Percentiles rank a stretch among this genome's conserved stretches.
Conservation (phyloP, 2,113 vertebrate genomes). For the Rhinolophus ferrumequinum region DNA sequence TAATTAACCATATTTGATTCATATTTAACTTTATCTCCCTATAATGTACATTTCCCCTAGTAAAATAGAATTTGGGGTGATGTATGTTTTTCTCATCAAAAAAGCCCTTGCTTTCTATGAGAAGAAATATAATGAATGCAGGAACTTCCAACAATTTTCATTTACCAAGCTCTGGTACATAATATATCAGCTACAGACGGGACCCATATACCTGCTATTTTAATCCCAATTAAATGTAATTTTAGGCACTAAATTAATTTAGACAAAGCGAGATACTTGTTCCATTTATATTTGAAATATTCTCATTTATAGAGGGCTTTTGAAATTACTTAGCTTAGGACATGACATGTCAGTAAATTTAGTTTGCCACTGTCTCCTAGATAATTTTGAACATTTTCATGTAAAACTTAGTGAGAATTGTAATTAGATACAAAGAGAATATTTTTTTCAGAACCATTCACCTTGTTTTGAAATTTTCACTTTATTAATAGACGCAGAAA, state of each 20-base stretch:
- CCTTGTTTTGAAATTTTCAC: not conserved
- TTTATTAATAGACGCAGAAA: not conserved
- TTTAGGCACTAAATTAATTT: constrained; percentile 40
- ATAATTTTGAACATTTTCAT: not conserved
- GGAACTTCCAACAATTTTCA: constrained; percentile 22
- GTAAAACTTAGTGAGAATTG: not conserved
- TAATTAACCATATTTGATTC: not conserved
- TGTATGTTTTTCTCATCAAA: not conserved
- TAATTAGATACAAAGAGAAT: constrained; percentile 7
- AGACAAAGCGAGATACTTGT: not conserved
- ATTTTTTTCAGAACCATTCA: not conserved
- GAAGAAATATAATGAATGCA: not conserved
- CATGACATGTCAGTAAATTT: not conserved
- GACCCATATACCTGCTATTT: not conserved
- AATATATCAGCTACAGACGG: not conserved
- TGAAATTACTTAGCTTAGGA: not conserved
- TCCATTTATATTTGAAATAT: not conserved
- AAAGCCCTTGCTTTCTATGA: not conserved
- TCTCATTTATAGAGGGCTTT: not conserved
- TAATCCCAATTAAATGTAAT: constrained; percentile 54
- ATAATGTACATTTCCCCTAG: not conserved
- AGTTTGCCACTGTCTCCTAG: not conserved
- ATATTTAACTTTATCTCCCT: not conserved
- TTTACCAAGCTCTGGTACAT: not conserved
- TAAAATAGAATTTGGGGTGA: constrained; percentile 7